Evolutionary conservation across 2,797 vertebrate species (phyloP).

Genomic region (Ibycter americanus): DNA sequence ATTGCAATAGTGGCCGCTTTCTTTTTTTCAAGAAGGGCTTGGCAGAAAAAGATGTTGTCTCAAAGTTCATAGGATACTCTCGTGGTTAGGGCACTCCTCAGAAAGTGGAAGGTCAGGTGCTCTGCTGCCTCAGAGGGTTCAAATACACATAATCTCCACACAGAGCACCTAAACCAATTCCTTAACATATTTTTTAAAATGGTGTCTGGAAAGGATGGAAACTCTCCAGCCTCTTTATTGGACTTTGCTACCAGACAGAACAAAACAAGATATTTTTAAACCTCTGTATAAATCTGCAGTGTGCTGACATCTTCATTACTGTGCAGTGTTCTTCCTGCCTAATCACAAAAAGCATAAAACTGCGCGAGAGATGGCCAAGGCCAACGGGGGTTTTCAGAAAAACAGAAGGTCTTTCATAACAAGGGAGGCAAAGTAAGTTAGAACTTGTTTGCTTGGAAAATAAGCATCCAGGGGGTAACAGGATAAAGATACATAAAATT

Average conservation of each 20-base stretch:
- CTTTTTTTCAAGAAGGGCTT: background rate
- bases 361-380: background rate
- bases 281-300: background rate
- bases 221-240: background rate
- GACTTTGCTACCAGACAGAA: background rate
- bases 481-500: background rate
- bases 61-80: background rate
- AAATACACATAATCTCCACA: background rate
- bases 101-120: background rate
- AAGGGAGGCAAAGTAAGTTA: background rate
- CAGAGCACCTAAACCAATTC: background rate
- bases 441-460: background rate
- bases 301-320: background rate
- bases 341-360: background rate
- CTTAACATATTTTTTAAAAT: background rate
- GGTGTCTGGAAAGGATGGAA: background rate
- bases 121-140: background rate
- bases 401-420: background rate
- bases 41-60: background rate
- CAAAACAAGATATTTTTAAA: background rate
- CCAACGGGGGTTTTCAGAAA: background rate
- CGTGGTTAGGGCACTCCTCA: background rate
- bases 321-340: background rate
- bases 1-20: background rate
- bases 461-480: background rate